Conservation (phyloP, 2,797 vertebrate genomes). For the Cichlasoma orientale region DNA sequence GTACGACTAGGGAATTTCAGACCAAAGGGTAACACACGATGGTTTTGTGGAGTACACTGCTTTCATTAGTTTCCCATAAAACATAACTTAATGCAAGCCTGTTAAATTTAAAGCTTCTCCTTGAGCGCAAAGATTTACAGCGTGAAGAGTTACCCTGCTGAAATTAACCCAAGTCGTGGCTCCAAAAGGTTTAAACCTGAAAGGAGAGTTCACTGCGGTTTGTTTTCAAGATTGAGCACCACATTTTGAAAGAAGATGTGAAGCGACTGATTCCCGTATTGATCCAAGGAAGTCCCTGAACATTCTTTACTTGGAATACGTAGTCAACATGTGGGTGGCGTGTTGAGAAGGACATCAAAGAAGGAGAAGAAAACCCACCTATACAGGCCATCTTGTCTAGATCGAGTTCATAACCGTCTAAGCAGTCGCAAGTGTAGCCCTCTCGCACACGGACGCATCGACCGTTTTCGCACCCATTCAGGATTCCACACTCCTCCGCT, state of each 20-base stretch:
- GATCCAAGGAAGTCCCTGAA: conserved; percentile 25
- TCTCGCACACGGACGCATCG: conserved; percentile 83
- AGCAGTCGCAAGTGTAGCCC: conserved; percentile 86
- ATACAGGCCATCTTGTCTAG: conserved; percentile 74
- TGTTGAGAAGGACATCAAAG: background rate
- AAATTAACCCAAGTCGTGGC: conserved; percentile 48
- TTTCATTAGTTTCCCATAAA: conserved; percentile 73
- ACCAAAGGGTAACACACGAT: conserved; percentile 48
- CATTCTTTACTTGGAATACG: conserved; percentile 12
- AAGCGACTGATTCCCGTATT: conserved; percentile 27
- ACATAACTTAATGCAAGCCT: conserved; percentile 60
- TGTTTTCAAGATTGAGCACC: conserved; percentile 37
- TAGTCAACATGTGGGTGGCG: conserved; percentile 19
- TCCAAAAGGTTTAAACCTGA: conserved; percentile 32
- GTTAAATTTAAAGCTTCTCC: conserved; percentile 63
- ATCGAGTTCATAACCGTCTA: conserved; percentile 81
- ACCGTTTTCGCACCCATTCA: conserved; percentile 85
- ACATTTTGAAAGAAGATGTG: conserved; percentile 19
- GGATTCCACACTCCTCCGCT: conserved; percentile 82
- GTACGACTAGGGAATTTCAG: conserved; percentile 43
- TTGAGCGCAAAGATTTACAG: conserved; percentile 56
- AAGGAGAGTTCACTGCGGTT: conserved; percentile 35
- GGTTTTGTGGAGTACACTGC: conserved; percentile 48
- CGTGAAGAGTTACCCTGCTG: conserved; percentile 50
- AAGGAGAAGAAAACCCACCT: conserved; percentile 53